Evolutionary conservation across 2,113 vertebrate species (phyloP).

Genomic region (Antechinus flavipes): DNA sequence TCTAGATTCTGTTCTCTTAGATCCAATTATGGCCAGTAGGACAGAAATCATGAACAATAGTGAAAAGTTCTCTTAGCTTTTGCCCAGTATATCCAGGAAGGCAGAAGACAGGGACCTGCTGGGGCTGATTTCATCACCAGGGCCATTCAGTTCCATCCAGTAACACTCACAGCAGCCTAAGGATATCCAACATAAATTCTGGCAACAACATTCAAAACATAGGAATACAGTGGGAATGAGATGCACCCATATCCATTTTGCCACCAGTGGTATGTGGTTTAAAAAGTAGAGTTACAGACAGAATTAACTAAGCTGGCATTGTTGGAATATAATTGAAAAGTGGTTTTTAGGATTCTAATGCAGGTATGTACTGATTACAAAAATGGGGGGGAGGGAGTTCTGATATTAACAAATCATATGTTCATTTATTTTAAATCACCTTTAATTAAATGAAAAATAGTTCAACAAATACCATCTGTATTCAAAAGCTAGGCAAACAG

Average conservation of each 20-base stretch:
- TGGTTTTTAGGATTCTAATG: not conserved
- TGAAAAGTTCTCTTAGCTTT: not conserved
- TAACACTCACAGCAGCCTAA: too few species aligned
- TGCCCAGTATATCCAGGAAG: not conserved
- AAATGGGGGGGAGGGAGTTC: not conserved
- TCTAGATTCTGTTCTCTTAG: not conserved
- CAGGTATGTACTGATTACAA: not conserved
- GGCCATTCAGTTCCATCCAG: fast-evolving
- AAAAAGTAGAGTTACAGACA: not conserved
- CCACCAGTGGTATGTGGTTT: not conserved
- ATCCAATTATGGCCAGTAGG: not conserved
- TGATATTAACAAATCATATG: not conserved
- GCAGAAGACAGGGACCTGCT: not conserved
- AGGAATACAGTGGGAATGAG: not conserved
- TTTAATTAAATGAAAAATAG: conserved; percentile 1
- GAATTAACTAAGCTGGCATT: not conserved
- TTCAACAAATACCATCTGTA: not conserved
- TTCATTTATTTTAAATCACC: not conserved
- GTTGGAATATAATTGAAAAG: not conserved
- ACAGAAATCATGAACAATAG: not conserved
- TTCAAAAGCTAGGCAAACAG: not conserved
- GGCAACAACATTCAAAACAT: not conserved
- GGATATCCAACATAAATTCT: not conserved
- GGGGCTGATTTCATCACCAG: not conserved
- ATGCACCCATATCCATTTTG: not conserved